Evolutionary conservation across 1,140 invertebrate species (phyloP).

Genomic region (Cephus cinctus): DNA sequence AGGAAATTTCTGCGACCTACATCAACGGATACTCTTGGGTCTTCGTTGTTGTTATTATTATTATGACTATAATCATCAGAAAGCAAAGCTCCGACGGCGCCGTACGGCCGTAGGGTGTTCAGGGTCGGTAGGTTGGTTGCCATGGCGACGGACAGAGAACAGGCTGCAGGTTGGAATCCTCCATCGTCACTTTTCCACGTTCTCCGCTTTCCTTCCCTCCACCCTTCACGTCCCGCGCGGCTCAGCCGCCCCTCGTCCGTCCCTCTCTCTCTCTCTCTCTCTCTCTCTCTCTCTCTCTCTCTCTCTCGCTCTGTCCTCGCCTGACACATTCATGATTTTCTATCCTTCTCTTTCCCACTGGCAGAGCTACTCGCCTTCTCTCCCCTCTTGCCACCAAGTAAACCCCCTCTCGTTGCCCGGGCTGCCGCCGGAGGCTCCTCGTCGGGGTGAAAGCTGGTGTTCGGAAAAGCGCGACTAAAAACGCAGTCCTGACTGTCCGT

Average conservation of each 20-base stretch:
- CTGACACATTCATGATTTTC: background rate
- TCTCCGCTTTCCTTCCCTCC: slow-evolving; percentile 11
- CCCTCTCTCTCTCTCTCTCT: slow-evolving; percentile 2
- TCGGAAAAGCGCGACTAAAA: slow-evolving; percentile 13
- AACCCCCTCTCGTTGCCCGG: background rate
- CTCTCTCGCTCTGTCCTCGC: background rate
- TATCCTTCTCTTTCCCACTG: background rate
- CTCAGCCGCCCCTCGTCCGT: slow-evolving; percentile 6
- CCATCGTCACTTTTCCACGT: slow-evolving; percentile 29
- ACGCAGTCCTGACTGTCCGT: too few species aligned
- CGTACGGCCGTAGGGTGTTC: slow-evolving; percentile 37
- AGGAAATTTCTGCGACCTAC: slow-evolving; percentile 33
- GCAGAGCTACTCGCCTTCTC: slow-evolving; percentile 13
- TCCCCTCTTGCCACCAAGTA: slow-evolving; percentile 2
- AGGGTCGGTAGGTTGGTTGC: slow-evolving; percentile 42
- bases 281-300: slow-evolving; percentile 12
- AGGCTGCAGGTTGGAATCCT: slow-evolving; percentile 34
- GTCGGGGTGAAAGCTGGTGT: background rate
- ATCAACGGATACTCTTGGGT: slow-evolving; percentile 27
- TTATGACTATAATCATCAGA: slow-evolving; percentile 42
- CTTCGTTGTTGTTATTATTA: background rate
- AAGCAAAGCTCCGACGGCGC: slow-evolving; percentile 39
- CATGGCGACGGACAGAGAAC: slow-evolving; percentile 36
- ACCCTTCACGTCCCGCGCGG: slow-evolving; percentile 8
- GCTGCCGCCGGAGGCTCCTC: too few species aligned